phyloP scores from a whole-genome alignment of 1,140 invertebrate species.

The Callitettix versicolor region DNA sequence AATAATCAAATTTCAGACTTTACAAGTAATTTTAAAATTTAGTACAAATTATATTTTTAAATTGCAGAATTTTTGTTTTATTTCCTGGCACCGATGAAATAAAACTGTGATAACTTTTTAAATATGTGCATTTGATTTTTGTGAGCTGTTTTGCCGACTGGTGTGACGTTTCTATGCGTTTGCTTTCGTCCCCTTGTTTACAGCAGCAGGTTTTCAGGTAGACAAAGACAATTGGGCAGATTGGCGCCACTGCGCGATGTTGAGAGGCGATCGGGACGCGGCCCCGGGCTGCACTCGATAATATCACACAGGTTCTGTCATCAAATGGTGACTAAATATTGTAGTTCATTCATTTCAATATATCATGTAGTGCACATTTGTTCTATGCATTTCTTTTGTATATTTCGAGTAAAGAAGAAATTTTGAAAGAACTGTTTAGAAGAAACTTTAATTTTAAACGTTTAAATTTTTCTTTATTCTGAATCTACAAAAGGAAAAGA shows the following conservation, averaged over 20 bases:
- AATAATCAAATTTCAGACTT: no score
- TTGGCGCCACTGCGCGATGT: neutral
- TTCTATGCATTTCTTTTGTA: no score
- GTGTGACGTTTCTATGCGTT: constrained; percentile 14
- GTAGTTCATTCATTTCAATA: constrained; percentile 4
- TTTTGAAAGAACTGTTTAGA: no score
- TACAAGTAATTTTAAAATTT: no score
- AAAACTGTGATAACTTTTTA: neutral
- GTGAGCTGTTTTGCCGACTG: constrained; percentile 6
- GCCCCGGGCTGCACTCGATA: constrained; percentile 1
- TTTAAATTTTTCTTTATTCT: no score
- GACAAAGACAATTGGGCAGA: neutral
- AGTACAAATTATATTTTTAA: no score
- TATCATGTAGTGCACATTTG: no score
- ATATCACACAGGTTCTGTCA: constrained; percentile 14
- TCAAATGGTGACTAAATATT: constrained; percentile 7
- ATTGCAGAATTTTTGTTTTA: no score
- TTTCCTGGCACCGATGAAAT: no score
- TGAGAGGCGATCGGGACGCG: constrained; percentile 1
- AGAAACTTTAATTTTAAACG: no score
- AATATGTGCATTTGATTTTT: neutral
- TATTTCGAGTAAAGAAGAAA: no score
- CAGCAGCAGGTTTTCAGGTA: constrained; percentile 21
- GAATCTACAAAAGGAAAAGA: no score
- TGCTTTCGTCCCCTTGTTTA: constrained; percentile 21